phyloP scores from a whole-genome alignment of 2,888 invertebrate genomes.

The Metallyticus violacea region DNA sequence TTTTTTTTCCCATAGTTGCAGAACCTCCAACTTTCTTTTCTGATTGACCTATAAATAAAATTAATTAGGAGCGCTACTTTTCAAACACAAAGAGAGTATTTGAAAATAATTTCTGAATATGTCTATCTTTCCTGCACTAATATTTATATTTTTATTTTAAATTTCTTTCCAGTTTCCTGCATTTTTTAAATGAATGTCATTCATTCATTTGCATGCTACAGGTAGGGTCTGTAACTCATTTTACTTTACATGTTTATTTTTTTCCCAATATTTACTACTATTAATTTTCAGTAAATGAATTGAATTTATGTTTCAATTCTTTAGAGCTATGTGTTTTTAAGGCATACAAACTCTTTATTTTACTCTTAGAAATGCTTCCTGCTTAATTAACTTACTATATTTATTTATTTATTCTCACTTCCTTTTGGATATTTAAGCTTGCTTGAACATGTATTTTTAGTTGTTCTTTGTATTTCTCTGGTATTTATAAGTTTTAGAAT shows the following conservation, averaged over 20 bases:
- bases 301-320: too few relatives aligned
- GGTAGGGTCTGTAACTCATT: not conserved
- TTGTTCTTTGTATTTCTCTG: not conserved
- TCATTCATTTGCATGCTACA: not conserved
- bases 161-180: not conserved
- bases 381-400: not conserved
- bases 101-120: not conserved
- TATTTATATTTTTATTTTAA: not conserved
- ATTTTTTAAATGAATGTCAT: not conserved
- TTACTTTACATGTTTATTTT: not conserved
- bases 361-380: not conserved
- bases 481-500: not conserved
- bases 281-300: too few relatives aligned
- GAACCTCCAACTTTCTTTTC: not conserved
- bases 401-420: not conserved
- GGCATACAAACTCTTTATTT: not conserved
- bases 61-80: not conserved
- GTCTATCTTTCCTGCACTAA: not conserved
- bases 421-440: not conserved
- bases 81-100: not conserved
- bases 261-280: constrained; percentile 12
- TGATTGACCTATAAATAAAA: not conserved
- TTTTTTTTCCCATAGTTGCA: too few relatives aligned
- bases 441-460: not conserved
- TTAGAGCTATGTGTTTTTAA: too few relatives aligned